Evolutionary conservation across 2,113 vertebrate genomes (phyloP), one percentile per base, ranked within the genome.

Genomic region (Ictidomys tridecemlineatus): DNA sequence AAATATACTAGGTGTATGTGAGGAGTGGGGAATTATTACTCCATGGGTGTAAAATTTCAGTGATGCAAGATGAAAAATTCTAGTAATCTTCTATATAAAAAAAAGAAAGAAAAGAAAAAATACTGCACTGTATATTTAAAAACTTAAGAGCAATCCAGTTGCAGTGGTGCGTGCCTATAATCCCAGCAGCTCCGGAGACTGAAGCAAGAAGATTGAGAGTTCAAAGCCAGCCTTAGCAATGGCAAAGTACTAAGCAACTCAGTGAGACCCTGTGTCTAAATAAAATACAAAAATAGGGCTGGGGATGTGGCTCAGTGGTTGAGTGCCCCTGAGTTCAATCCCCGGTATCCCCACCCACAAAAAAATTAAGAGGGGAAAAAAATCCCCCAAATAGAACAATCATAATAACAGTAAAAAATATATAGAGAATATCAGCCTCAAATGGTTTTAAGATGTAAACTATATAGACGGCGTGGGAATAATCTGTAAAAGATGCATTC

Each of bases 341-440:
- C 51, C 16, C 14, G 3, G 51, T 53, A 53, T 14, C 51, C 51
- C 51, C 51, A 4, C 16, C 51, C 51, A 2, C 2, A 51, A 61
- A 12, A 53, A 53, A 37, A 12, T n/a, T n/a, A 34, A 69, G 67
- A 34, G n/a, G 26, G 30, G 30, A 24, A 91, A 91, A 51, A 70
- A 72, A 17, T 53, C 30, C 17, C 17, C n/a, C 30, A 70, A 78
- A 86, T 69, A 58, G 32, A 79, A 53, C 51, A 37, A 16, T 53
- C 61, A 28, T 28, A 67, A n/a, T 85, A 92, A 93, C 34, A 80
- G 53, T 80, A 58, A 74, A 90, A 58, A 74, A 90, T 90, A 87
- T 63, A 63, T 45, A n/a, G 42, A 39, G 24, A 92, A 18, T 34
- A 51, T 67, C 4, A 76, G 45, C 58, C 85, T 89, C 67, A 86